phyloP scores from a whole-genome alignment of 1,140 invertebrate genomes.

The Grapholita molesta region DNA sequence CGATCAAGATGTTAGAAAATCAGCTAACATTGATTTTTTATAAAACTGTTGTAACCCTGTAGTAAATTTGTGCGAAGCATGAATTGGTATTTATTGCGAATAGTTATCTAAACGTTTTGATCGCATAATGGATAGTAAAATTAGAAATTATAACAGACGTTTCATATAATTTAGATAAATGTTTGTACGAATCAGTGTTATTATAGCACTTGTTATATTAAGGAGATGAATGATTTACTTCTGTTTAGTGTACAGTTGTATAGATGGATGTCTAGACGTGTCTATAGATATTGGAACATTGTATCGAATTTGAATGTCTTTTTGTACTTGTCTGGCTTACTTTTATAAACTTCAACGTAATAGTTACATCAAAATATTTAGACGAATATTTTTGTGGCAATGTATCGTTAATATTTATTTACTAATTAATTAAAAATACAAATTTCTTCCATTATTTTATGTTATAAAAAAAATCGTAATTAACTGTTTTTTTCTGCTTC shows the following conservation, averaged over 20 bases:
- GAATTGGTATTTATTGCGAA: background rate
- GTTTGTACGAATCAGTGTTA: conserved; percentile 44
- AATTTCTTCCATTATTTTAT: background rate
- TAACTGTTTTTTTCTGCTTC: background rate
- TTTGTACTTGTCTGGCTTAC: conserved; percentile 13
- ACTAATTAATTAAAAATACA: background rate
- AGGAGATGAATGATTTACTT: conserved; percentile 26
- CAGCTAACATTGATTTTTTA: background rate
- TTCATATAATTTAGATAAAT: conserved; percentile 35
- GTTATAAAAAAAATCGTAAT: background rate
- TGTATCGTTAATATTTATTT: background rate
- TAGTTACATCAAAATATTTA: background rate
- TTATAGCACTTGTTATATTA: conserved; percentile 34
- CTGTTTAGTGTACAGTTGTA: conserved; percentile 30
- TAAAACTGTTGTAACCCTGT: background rate
- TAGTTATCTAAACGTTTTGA: background rate
- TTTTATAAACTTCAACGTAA: background rate
- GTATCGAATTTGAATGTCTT: conserved; percentile 4
- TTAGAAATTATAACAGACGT: conserved; percentile 4
- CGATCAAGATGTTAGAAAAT: background rate
- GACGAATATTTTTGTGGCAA: background rate
- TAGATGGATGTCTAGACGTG: background rate
- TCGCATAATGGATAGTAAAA: background rate
- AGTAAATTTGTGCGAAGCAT: background rate
- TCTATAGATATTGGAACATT: background rate